Evolutionary conservation across 2,888 invertebrate species (phyloP).

Genomic region (Meganola albula): DNA sequence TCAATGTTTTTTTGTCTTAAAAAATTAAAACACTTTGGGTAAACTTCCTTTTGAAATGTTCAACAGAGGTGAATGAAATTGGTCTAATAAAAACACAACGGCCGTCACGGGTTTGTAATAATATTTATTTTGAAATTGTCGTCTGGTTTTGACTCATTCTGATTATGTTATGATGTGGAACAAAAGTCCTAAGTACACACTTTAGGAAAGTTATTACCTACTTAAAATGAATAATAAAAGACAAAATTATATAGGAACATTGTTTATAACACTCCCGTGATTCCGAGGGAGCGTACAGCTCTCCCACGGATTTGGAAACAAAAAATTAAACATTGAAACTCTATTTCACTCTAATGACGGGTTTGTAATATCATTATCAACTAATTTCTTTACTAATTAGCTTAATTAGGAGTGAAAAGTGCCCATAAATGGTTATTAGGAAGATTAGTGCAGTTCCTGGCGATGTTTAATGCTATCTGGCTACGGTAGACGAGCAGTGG

Average conservation of each 20-base stretch:
- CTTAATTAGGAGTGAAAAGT: background rate
- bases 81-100: conserved; percentile 28
- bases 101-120: conserved; percentile 20
- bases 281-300: conserved; percentile 1
- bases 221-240: background rate
- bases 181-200: background rate
- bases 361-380: background rate
- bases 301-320: conserved; percentile 9
- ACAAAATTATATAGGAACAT: conserved; percentile 3
- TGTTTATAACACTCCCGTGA: conserved; percentile 4
- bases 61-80: conserved; percentile 32
- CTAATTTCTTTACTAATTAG: background rate
- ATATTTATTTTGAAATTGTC: conserved; percentile 17
- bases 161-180: conserved; percentile 1
- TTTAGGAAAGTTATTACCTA: background rate
- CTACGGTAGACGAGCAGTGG: too few species aligned
- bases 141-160: conserved; percentile 12
- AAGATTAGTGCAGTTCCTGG: too few species aligned
- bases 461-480: too few species aligned
- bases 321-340: conserved; percentile 9
- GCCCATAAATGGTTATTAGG: too few species aligned
- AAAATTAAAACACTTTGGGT: conserved; percentile 23
- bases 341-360: background rate
- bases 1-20: conserved; percentile 38
- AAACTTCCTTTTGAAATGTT: conserved; percentile 30